These are phyloP conservation scores for Gopherus flavomarginatus DNA, from an alignment of 2,113 vertebrate species.

Conservation along the genomic window DNA sequence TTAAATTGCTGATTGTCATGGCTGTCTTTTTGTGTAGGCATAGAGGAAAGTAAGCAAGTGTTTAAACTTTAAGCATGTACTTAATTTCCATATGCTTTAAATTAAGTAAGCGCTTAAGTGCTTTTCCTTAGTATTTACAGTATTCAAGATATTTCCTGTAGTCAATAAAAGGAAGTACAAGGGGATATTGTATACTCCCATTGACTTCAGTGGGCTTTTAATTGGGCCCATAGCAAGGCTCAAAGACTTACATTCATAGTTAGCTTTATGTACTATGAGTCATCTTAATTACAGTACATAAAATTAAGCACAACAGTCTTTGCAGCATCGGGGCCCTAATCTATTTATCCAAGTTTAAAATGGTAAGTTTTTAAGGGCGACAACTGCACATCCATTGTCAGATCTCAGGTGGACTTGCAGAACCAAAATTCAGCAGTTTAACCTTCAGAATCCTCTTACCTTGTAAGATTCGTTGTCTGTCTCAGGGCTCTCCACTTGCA, in stretches of 20 bases:
- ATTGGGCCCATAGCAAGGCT: background rate
- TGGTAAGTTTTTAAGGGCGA: background rate
- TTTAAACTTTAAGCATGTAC: background rate
- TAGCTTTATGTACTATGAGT: background rate
- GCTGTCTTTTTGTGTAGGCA: background rate
- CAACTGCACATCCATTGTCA: background rate
- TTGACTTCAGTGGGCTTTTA: background rate
- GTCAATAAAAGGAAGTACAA: background rate
- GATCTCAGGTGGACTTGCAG: background rate
- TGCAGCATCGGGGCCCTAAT: background rate
- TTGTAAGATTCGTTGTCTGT: constrained; percentile 82
- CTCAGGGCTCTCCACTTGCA: constrained; percentile 85
- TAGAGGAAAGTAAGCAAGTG: background rate
- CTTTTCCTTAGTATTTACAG: background rate
- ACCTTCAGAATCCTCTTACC: constrained; percentile 71
- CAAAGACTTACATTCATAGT: background rate
- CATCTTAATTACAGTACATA: background rate
- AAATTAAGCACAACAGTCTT: background rate
- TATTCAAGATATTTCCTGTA: background rate
- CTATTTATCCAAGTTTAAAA: background rate
- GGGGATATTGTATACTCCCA: background rate
- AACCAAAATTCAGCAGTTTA: background rate
- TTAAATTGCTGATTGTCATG: background rate
- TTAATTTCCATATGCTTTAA: background rate
- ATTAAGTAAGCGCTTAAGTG: background rate